Conservation (phyloP, 2,888 invertebrate genomes). For the Andrena bicolor region DNA sequence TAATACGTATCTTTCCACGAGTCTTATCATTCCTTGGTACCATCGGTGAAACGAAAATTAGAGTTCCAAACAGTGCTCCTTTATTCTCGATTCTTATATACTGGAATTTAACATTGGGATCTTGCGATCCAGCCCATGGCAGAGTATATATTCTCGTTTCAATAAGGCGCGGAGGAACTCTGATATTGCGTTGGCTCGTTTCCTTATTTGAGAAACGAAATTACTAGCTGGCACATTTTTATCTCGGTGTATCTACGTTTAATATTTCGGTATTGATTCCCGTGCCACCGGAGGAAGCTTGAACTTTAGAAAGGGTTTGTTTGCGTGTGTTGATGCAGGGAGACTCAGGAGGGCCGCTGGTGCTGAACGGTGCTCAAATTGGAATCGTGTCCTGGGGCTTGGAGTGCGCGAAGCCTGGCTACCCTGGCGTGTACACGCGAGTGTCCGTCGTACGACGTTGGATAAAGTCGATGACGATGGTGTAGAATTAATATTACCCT, state of each 20-base stretch:
- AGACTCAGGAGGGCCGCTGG: slow-evolving; percentile 87
- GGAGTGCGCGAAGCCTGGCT: slow-evolving; percentile 85
- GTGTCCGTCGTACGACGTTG: slow-evolving; percentile 79
- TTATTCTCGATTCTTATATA: neutral
- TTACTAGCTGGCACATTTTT: neutral
- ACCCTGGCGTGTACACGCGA: slow-evolving; percentile 87
- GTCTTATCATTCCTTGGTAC: too few relatives aligned
- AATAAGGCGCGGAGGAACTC: neutral
- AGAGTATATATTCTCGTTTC: neutral
- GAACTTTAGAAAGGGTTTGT: neutral
- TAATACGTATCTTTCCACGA: too few relatives aligned
- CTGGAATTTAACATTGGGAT: neutral
- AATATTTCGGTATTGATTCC: neutral
- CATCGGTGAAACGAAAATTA: too few relatives aligned
- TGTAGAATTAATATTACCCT: slow-evolving; percentile 56
- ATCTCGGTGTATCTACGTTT: neutral
- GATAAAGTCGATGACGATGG: slow-evolving; percentile 60
- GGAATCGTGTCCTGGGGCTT: slow-evolving; percentile 87
- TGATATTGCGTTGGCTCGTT: neutral
- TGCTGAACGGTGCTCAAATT: slow-evolving; percentile 83
- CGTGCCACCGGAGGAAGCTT: neutral
- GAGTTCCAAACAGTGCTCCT: neutral
- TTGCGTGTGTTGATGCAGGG: slow-evolving; percentile 83
- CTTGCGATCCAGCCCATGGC: neutral
- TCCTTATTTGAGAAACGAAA: slow-evolving; percentile 4